Base-by-base conservation (phyloP, 2,113 vertebrate species). In the Ia io region DNA sequence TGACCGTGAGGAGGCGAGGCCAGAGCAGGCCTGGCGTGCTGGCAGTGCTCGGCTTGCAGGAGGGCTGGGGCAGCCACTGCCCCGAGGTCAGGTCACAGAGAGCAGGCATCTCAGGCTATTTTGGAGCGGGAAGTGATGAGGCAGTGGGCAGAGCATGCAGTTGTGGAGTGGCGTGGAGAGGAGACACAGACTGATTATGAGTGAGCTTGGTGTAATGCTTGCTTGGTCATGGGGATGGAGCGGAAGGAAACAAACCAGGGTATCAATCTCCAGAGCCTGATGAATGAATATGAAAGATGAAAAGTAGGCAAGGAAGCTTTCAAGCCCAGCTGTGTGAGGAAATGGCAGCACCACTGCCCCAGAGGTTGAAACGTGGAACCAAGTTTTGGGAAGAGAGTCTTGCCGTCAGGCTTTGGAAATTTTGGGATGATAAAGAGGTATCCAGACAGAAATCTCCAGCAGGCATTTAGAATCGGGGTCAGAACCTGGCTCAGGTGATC, bases 11-110 rank as follows among this genome's bases (percentile, higher is more conserved):
- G 40, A 56, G 47, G 12, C 12, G 22, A 30, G 28, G 63, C 37
- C 2, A 28, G 32, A 12, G 28, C 35, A 47, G 30, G 13, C 53
- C 16, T 16, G 6, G 1, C 8, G 0, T 4, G 42, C 59, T 0
- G 6, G n/a, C 13, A 11, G 3, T 12, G 16, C 37, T 47, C 13
- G 13, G 49, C 35, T 22, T 32, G 17, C 2, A 0, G 25, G 5
- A 59, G 30, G 32, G 4, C 6, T 14, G 32, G 11, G 14, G 3
- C 44, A 84, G 70, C 70, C 12, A 22, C n/a, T 18, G 18, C 23
- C 28, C 35, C 18, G 8, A 5, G 35, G 25, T 9, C 14, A 40
- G 37, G 20, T 16, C 6, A 5, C 17, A 83, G 44, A 59, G 83
- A 22, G 5, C 5, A 16, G 47, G 77, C 9, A 7, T 22, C 63